Conservation (phyloP, 2,888 invertebrate species). For the Cheilosia variabilis region DNA sequence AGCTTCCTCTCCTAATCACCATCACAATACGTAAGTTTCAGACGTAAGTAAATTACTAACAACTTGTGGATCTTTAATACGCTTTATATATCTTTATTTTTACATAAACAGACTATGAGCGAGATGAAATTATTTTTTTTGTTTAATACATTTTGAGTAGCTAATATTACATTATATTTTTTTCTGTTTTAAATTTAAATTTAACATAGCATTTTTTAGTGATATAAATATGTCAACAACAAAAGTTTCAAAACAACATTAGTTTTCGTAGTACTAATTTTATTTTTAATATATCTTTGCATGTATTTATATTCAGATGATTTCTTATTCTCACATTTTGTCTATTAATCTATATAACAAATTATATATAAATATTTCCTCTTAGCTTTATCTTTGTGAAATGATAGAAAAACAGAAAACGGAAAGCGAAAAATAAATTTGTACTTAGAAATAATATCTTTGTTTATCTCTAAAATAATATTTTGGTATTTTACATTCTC, state of each 20-base stretch:
- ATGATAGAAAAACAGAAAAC: slow-evolving; percentile 17
- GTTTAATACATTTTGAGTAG: slow-evolving; percentile 45
- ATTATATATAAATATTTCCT: slow-evolving; percentile 43
- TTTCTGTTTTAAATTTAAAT: slow-evolving; percentile 36
- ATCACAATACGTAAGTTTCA: no score
- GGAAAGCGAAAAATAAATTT: slow-evolving; percentile 43
- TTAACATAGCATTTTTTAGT: slow-evolving; percentile 53
- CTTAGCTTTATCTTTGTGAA: not conserved
- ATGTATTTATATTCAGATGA: slow-evolving; percentile 58
- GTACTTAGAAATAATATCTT: slow-evolving; percentile 59
- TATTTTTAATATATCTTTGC: slow-evolving; percentile 54
- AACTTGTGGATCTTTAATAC: slow-evolving; percentile 17
- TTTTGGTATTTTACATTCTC: slow-evolving; percentile 27
- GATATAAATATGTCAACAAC: slow-evolving; percentile 68
- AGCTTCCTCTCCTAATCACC: no score
- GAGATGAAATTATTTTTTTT: slow-evolving; percentile 48
- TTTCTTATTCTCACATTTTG: slow-evolving; percentile 63
- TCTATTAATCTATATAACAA: slow-evolving; percentile 68
- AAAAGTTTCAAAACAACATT: slow-evolving; percentile 78
- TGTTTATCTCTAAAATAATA: slow-evolving; percentile 34
- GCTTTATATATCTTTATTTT: slow-evolving; percentile 42
- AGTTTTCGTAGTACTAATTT: slow-evolving; percentile 77
- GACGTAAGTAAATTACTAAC: not conserved
- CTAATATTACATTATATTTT: slow-evolving; percentile 17
- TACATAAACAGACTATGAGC: slow-evolving; percentile 53